Conservation (phyloP, 2,888 invertebrate genomes). For the Oegoconia quadripuncta region DNA sequence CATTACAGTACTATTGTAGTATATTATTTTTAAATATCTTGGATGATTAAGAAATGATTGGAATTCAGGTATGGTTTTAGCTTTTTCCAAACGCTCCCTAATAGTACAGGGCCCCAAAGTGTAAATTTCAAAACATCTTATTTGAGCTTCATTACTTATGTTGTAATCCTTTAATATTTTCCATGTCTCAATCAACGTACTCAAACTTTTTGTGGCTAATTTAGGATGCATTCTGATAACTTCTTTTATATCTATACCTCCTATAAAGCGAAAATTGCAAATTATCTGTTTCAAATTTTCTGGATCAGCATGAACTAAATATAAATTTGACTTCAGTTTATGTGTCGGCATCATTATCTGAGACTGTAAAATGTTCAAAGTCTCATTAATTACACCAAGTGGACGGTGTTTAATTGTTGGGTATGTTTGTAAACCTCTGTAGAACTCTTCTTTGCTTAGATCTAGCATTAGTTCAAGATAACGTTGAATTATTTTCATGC, state of each 20-base stretch:
- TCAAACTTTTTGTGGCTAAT: constrained; percentile 52
- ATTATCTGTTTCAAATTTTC: constrained; percentile 60
- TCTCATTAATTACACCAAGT: constrained; percentile 56
- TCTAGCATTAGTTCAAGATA: constrained; percentile 65
- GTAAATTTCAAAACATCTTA: constrained; percentile 65
- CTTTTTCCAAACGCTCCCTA: constrained; percentile 51
- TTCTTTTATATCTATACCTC: constrained; percentile 67
- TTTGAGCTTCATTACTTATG: constrained; percentile 62
- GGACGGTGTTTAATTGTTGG: constrained; percentile 70
- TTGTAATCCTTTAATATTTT: constrained; percentile 54
- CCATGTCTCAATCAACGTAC: constrained; percentile 47
- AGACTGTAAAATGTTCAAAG: constrained; percentile 51
- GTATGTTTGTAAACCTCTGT: constrained; percentile 57
- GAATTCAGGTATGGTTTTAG: constrained; percentile 61
- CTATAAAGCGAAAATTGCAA: constrained; percentile 49
- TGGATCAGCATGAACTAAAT: constrained; percentile 62
- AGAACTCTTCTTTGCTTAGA: constrained; percentile 55
- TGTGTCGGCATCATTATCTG: constrained; percentile 50
- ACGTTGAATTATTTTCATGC: constrained; percentile 64
- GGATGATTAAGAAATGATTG: constrained; percentile 57
- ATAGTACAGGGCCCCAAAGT: constrained; percentile 58
- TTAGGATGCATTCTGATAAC: constrained; percentile 63
- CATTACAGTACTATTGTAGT: constrained; percentile 58
- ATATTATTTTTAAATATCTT: constrained; percentile 65
- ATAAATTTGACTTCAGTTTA: constrained; percentile 67